Base-by-base conservation (phyloP, 2,888 invertebrate genomes). In the Netelia melanura region DNA sequence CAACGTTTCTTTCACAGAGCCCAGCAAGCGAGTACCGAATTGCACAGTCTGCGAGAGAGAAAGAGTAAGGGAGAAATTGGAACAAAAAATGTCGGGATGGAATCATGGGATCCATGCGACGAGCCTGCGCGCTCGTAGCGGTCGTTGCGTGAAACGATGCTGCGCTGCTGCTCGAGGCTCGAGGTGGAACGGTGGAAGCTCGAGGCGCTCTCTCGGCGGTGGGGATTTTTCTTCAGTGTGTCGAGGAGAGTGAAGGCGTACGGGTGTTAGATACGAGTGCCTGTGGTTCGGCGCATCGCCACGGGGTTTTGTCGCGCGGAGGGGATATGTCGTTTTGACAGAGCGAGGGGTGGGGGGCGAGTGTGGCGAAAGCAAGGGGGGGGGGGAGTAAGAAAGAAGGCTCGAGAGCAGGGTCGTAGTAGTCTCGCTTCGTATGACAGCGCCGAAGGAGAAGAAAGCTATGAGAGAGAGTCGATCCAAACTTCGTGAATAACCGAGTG, bases 241-340 rank as follows among this genome's bases (percentile, higher is more conserved):
- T 65, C 38, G 44, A 44, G 38, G 11, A 67, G 65, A 5, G 56
- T 52, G 38, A 62, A 14, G 38, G 52, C 10, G n/a, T 38, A 62
- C 48, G 38, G 70, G 71, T 43, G 71, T 58, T 5, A 58, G 61
- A 78, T 67, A 61, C 61, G 78, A 70, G 71, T 54, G 64, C 17
- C 5, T 43, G 68, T 48, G 54, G 21, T 71, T 64, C 56, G 58
- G 70, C 56, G 71, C 21, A 79, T 43, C 38, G 62, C 62, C 64
- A 54, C 54, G 79, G 79, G 58, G 79, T n/a, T 30, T 30, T 44
- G 52, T 17, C 25, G 23, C 23, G 21, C 58, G 62, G 70, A 52
- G 70, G 48, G 70, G 64, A 79, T 64, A 79, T 79, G 79, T 79
- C 79, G 70, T 52, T 79, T 71, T 79, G 79, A 79, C 79, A 79